phyloP scores from a whole-genome alignment of 2,888 invertebrate species.

The Troides oblongomaculatus region DNA sequence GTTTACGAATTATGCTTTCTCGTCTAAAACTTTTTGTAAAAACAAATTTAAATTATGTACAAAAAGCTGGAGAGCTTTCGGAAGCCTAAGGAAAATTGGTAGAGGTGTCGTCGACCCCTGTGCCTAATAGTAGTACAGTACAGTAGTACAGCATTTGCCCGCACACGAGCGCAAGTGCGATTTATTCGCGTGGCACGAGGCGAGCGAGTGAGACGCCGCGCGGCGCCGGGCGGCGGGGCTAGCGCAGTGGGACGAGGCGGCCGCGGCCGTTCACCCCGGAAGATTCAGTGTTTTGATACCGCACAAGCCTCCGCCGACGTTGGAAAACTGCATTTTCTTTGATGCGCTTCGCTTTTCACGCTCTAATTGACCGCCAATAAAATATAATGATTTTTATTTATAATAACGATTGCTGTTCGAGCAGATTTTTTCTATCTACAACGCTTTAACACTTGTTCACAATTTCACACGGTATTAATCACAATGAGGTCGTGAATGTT shows the following conservation, averaged over 20 bases:
- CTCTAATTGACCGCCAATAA: slow-evolving; percentile 63
- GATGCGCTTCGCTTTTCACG: slow-evolving; percentile 75
- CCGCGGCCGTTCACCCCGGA: slow-evolving; percentile 76
- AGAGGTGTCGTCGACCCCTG: slow-evolving; percentile 73
- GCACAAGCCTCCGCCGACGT: slow-evolving; percentile 66
- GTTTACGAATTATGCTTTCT: too few species aligned
- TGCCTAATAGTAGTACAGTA: slow-evolving; percentile 73
- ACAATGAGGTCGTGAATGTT: too few species aligned
- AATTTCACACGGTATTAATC: too few species aligned
- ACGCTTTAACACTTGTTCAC: too few species aligned
- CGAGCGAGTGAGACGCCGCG: slow-evolving; percentile 57
- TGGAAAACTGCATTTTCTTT: slow-evolving; percentile 79
- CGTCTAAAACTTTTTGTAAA: background rate
- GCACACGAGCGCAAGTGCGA: slow-evolving; percentile 64
- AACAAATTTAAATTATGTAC: background rate
- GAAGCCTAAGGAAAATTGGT: slow-evolving; percentile 58
- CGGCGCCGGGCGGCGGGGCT: slow-evolving; percentile 46
- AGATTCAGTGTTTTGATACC: slow-evolving; percentile 80
- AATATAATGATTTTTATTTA: slow-evolving; percentile 32
- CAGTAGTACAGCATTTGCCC: slow-evolving; percentile 66
- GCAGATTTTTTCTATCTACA: too few species aligned
- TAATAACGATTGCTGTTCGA: background rate
- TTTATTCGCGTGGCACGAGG: slow-evolving; percentile 60
- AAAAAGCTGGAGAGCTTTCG: slow-evolving; percentile 23
- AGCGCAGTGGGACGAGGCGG: slow-evolving; percentile 58